Conservation (phyloP, 2,888 invertebrate species). For the Gisinianus flammeolus region DNA sequence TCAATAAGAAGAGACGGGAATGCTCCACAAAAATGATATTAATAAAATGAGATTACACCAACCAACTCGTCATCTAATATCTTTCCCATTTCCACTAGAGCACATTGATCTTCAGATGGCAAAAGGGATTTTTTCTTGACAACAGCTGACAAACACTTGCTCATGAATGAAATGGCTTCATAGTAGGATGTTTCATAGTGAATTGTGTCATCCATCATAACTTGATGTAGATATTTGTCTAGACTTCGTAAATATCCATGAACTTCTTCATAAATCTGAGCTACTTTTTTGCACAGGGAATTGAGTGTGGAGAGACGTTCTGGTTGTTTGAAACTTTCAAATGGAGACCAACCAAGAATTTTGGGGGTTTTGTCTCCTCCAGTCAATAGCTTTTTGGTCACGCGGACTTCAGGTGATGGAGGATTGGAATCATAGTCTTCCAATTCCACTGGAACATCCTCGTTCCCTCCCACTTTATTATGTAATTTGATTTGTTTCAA, state of each 20-base stretch:
- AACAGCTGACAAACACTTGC: neutral
- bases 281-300: constrained; percentile 16
- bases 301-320: constrained; percentile 17
- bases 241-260: neutral
- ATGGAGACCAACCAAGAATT: constrained; percentile 3
- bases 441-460: neutral
- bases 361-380: neutral
- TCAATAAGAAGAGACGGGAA: no score
- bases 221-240: constrained; percentile 8
- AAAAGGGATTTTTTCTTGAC: neutral
- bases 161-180: neutral
- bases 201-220: neutral
- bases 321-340: neutral
- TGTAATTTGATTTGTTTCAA: constrained; percentile 2
- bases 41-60: no score
- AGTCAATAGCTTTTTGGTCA: neutral
- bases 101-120: neutral
- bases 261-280: constrained; percentile 23
- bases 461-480: constrained; percentile 22
- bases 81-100: constrained; percentile 15
- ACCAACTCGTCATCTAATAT: constrained; percentile 25
- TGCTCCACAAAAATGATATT: no score
- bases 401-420: neutral
- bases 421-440: neutral
- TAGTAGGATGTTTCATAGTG: constrained; percentile 19